Base-by-base conservation (phyloP, 2,888 invertebrate genomes). In the Netelia fuscicornis region DNA sequence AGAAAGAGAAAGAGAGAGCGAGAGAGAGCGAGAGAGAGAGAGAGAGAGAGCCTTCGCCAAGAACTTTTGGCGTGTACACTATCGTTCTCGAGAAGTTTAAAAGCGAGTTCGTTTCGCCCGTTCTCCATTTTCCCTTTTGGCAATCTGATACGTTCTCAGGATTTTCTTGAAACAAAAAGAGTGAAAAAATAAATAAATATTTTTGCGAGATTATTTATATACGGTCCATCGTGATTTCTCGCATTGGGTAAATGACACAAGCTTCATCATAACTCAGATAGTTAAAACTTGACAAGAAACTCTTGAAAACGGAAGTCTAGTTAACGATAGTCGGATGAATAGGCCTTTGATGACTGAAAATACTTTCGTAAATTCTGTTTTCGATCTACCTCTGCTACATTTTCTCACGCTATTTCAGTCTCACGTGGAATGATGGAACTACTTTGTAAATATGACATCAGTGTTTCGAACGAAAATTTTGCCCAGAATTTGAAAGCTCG, bases 261-360 rank as follows among this genome's bases (percentile, higher is more conserved):
- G 23, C 17, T 60, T 17, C 23, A 23, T 5, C 44, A 54, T 11
- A 9, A 25, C 58, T n/a, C 52, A 17, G 20, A 68, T 60, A 52
- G 20, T 64, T n/a, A 37, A 58, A 67, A 56, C 25, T 75, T 13
- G 62, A 37, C 54, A 48, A 52, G 48, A 62, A 68, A 68, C 67
- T 67, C 37, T 67, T 17, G n/a, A 9, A 48, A 67, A 54, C 37
- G 17, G 23, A 65, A 88, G 85, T 86, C 89, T 89, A 89, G 91
- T 91, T 90, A 89, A 87, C 87, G 86, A 84, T 83, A 82, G 86
- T 81, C 88, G 88, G 90, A 89, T 89, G 90, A 92, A 91, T 92
- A 89, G 90, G 88, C 86, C 87, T 42, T 89, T 92, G 90, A 91
- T 92, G 90, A 91, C 88, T 89, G 85, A 87, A 90, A 90, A 90